Percentiles rank a stretch among this genome's conserved stretches.
phyloP scores from a whole-genome alignment of 1,140 invertebrate genomes.

The Trypoxylus dichotomus region DNA sequence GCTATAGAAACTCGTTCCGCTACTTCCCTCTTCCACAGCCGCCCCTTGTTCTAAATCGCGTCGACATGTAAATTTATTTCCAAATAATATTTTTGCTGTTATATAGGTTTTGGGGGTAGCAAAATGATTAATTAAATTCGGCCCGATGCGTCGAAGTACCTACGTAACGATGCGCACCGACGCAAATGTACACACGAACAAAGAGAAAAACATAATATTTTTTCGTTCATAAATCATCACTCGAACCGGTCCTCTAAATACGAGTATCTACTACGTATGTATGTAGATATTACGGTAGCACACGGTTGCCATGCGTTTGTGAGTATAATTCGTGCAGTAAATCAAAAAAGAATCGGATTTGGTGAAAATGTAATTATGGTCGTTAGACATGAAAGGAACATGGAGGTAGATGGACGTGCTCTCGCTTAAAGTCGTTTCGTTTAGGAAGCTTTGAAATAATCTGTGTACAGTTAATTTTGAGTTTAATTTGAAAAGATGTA shows the following conservation, averaged over 20 bases:
- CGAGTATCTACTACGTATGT: not conserved
- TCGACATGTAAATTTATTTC: not conserved
- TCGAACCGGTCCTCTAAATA: not conserved
- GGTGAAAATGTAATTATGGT: not conserved
- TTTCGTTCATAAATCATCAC: not conserved
- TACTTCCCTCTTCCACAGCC: no score
- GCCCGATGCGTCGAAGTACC: not conserved
- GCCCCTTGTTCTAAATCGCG: not conserved
- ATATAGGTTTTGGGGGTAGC: not conserved
- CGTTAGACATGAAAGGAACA: not conserved
- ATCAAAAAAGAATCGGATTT: not conserved
- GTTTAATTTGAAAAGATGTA: no score
- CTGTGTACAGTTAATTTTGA: no score
- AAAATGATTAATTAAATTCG: constrained; percentile 1
- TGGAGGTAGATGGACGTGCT: no score
- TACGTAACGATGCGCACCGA: not conserved
- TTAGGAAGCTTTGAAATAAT: no score
- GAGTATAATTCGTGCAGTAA: not conserved
- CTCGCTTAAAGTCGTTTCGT: no score
- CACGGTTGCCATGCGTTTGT: not conserved
- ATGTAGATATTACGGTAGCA: not conserved
- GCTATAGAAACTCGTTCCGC: not conserved
- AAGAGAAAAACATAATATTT: not conserved
- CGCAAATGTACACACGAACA: not conserved
- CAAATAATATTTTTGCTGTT: not conserved